Evolutionary conservation across 2,797 vertebrate genomes (phyloP), one percentile per base, ranked within the genome.

Genomic region (Gobionotothen gibberifrons): DNA sequence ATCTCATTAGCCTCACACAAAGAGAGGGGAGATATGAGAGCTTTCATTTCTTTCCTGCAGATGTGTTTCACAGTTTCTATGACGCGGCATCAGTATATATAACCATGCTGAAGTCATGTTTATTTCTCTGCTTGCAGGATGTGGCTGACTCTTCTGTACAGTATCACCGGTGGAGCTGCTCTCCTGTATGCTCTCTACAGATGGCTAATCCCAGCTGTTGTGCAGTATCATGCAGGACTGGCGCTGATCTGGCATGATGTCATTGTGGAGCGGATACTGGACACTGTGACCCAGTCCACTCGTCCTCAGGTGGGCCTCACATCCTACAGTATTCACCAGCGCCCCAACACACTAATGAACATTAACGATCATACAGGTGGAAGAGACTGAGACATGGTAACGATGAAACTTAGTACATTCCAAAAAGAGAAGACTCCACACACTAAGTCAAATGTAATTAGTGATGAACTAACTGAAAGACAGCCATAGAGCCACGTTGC

Each of bases 1-100:
- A 94, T 94, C 87, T 94, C 90, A 94, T 94, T 94, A 94, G 40
- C 71, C 3, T 48, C 3, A 46, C 58, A 92, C 87, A 93, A 92
- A 86, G 72, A 72, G 80, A 61, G 59, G 46, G 39, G 53, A 60
- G 79, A 66, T 79, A 66, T 59, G 60, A 81, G 74, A 62, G 87
- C 80, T 76, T 67, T 79, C 69, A 76, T 85, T 87, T 57, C 75
- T 84, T 70, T 81, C 62, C 78, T 76, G 78, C 80, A 67, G 58
- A 71, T 81, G 76, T 65, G 43, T 26, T 74, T 79, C 48, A 64
- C 16, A 10, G 16, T 43, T 16, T 63, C 19, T 9, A n/a, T 46
- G 15, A 55, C 26, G 32, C n/a, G n/a, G n/a, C 47, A 63, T 43
- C 47, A 44, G 17, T 47, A 46, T 46, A 22, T 22, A 6, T 22